Evolutionary conservation across 2,888 invertebrate species (phyloP).

Genomic region (Tenthredo livida): DNA sequence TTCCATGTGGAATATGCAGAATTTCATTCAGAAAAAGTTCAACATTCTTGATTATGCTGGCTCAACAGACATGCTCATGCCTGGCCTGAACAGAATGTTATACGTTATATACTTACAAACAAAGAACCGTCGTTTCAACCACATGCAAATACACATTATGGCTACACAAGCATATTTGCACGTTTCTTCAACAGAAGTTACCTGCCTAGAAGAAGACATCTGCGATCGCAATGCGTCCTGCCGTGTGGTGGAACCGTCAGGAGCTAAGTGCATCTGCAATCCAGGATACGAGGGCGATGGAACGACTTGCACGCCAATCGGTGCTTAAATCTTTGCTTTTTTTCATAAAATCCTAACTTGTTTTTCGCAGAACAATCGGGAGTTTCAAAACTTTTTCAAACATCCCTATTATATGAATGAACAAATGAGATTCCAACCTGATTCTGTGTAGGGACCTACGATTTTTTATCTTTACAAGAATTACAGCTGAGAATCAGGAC

Average conservation of each 20-base stretch:
- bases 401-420: too few relatives aligned
- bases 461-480: neutral
- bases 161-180: slow-evolving; percentile 30
- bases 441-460: neutral
- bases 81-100: slow-evolving; percentile 10
- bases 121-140: slow-evolving; percentile 20
- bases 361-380: neutral
- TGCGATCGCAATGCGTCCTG: slow-evolving; percentile 90
- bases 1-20: slow-evolving; percentile 14
- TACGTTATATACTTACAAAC: slow-evolving; percentile 27
- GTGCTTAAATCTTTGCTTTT: slow-evolving; percentile 73
- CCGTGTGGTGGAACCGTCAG: slow-evolving; percentile 82
- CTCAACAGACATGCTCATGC: slow-evolving; percentile 2
- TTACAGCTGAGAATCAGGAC: neutral
- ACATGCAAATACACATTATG: slow-evolving; percentile 15
- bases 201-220: slow-evolving; percentile 81
- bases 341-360: slow-evolving; percentile 19
- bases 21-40: neutral
- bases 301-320: slow-evolving; percentile 84
- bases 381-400: neutral
- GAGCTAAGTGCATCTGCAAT: slow-evolving; percentile 89
- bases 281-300: slow-evolving; percentile 92
- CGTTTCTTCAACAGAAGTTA: slow-evolving; percentile 74
- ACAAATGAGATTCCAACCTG: too few relatives aligned
- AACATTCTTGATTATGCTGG: neutral